phyloP scores from a whole-genome alignment of 1,140 invertebrate species.

The Euwallacea similis region DNA sequence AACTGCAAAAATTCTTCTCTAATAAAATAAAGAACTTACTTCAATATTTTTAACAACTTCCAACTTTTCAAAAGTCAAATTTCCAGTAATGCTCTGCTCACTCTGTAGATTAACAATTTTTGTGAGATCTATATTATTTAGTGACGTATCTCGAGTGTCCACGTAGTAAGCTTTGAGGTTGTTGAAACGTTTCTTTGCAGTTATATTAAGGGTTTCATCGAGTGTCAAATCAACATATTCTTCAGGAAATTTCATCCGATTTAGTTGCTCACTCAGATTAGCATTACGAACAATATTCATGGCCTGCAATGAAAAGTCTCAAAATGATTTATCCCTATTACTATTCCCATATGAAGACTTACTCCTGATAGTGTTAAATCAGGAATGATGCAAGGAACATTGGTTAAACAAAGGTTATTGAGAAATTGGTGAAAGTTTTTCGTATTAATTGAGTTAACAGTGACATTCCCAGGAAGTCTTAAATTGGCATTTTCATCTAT shows the following conservation, averaged over 20 bases:
- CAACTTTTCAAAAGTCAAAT: slow-evolving; percentile 53
- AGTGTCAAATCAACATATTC: slow-evolving; percentile 51
- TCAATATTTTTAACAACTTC: slow-evolving; percentile 54
- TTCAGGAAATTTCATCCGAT: slow-evolving; percentile 55
- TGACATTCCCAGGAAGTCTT: slow-evolving; percentile 44
- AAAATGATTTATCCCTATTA: too few relatives aligned
- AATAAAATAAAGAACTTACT: slow-evolving; percentile 48
- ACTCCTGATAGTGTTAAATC: slow-evolving; percentile 55
- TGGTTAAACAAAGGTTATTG: slow-evolving; percentile 52
- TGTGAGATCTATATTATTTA: slow-evolving; percentile 42
- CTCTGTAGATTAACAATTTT: slow-evolving; percentile 51
- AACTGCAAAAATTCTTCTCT: background rate
- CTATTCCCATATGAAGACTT: slow-evolving; percentile 24
- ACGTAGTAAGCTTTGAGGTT: background rate
- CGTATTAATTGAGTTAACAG: slow-evolving; percentile 45
- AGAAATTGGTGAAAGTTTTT: slow-evolving; percentile 49
- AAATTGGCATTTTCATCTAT: background rate
- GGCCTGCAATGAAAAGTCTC: too few relatives aligned
- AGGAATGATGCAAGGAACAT: slow-evolving; percentile 48
- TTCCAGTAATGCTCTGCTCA: slow-evolving; percentile 51
- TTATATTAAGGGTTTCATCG: slow-evolving; percentile 11
- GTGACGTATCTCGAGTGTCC: background rate
- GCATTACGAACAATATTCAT: slow-evolving; percentile 45
- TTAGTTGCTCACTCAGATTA: slow-evolving; percentile 49
- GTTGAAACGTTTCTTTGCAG: slow-evolving; percentile 3